phyloP scores from a whole-genome alignment of 2,113 vertebrate species.

The Hipposideros armiger region DNA sequence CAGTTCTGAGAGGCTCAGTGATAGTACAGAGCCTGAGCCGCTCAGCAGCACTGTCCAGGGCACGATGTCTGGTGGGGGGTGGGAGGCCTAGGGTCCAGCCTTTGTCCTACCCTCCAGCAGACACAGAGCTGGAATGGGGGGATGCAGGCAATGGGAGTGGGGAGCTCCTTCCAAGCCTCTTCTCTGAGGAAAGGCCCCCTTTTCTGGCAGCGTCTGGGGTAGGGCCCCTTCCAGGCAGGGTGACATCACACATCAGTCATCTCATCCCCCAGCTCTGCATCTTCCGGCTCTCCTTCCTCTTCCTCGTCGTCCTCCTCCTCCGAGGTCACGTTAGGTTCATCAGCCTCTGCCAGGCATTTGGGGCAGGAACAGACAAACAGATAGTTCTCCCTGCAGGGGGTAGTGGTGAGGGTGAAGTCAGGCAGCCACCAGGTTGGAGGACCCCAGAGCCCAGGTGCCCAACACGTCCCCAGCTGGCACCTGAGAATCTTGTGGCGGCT shows the following conservation, averaged over 20 bases:
- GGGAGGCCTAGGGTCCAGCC: constrained; percentile 21
- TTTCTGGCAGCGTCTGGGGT: background rate
- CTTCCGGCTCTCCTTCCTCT: constrained; percentile 91
- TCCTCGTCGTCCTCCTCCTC: constrained; percentile 94
- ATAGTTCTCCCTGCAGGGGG: constrained; percentile 95
- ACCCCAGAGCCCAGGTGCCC: constrained; percentile 13
- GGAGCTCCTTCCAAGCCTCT: constrained; percentile 48
- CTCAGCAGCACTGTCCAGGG: constrained; percentile 71
- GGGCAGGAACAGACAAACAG: constrained; percentile 97
- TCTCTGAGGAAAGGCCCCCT: constrained; percentile 24
- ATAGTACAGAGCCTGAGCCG: background rate
- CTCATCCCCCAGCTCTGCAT: constrained; percentile 97
- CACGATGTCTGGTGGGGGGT: background rate
- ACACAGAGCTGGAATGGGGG: constrained; percentile 32
- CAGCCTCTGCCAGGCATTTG: constrained; percentile 95
- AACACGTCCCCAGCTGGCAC: constrained; percentile 83
- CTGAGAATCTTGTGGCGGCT: constrained; percentile 98
- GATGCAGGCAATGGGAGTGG: constrained; percentile 41
- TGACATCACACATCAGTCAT: constrained; percentile 96
- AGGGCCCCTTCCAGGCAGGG: background rate
- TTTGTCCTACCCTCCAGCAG: constrained; percentile 44
- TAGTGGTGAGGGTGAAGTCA: background rate
- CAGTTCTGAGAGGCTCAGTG: constrained; percentile 45
- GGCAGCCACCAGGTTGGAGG: background rate
- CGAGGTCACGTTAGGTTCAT: constrained; percentile 94